Percentiles rank a stretch among this genome's conserved stretches.
Evolutionary conservation across 2,888 invertebrate genomes (phyloP).

Genomic region (Tillus elongatus): DNA sequence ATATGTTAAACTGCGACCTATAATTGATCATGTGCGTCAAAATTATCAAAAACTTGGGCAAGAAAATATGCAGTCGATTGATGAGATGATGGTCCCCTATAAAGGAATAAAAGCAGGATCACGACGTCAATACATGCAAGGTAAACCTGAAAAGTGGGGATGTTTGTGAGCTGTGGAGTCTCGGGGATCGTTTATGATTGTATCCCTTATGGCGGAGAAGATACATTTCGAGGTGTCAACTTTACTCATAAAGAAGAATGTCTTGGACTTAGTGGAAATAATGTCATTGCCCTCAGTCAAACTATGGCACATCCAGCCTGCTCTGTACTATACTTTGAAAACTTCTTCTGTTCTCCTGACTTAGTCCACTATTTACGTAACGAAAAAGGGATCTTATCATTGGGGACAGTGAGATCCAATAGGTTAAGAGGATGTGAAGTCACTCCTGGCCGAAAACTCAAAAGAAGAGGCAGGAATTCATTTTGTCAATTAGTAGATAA

Average conservation of each 20-base stretch:
- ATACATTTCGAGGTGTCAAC: neutral
- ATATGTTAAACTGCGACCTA: neutral
- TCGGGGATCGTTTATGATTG: constrained; percentile 4
- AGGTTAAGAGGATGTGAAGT: no score
- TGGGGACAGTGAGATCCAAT: no score
- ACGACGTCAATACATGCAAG: neutral
- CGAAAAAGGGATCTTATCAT: no score
- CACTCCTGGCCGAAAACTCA: no score
- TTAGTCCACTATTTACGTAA: no score
- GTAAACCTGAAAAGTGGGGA: constrained; percentile 1
- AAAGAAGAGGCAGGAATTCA: no score
- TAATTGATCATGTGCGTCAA: neutral
- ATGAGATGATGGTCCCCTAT: constrained; percentile 3
- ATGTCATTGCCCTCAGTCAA: no score
- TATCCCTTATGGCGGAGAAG: constrained; percentile 4
- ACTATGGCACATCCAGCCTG: neutral
- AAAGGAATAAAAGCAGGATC: constrained; percentile 3
- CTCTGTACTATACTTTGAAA: no score
- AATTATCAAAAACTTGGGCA: neutral
- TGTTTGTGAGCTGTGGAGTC: neutral
- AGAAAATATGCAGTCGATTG: neutral
- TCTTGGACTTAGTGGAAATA: constrained; percentile 6
- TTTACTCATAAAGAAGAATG: constrained; percentile 1
- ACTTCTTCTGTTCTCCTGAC: no score
- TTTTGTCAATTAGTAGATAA: no score